Conservation (phyloP, 2,113 vertebrate genomes). For the Cheirogaleus medius region DNA sequence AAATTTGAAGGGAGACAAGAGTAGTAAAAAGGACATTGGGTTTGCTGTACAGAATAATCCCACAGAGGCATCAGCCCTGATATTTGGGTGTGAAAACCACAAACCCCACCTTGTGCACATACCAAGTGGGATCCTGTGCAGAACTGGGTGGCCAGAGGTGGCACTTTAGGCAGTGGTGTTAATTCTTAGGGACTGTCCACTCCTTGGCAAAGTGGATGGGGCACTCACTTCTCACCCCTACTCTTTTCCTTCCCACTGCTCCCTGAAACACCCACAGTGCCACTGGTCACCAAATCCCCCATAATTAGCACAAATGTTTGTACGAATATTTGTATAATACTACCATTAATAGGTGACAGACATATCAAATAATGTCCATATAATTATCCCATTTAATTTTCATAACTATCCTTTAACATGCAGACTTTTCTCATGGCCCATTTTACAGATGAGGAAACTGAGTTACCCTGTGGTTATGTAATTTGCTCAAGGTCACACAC, state of each 20-base stretch:
- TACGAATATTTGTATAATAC: background rate
- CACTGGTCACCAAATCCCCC: background rate
- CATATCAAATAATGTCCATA: background rate
- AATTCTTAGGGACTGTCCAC: background rate
- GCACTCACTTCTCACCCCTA: background rate
- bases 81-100: background rate
- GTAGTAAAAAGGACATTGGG: background rate
- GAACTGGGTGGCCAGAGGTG: rapidly evolving
- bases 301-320: background rate
- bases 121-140: background rate
- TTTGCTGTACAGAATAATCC: background rate
- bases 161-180: background rate
- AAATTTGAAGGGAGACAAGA: background rate
- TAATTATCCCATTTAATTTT: background rate
- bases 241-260: background rate
- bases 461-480: background rate
- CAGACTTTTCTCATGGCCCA: background rate
- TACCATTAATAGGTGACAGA: background rate
- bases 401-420: background rate
- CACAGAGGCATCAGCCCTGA: background rate
- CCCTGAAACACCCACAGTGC: background rate
- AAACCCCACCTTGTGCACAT: background rate
- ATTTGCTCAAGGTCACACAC: background rate
- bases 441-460: background rate
- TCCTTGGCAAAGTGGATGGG: background rate